Base-by-base conservation (phyloP, 2,888 invertebrate genomes). In the Gandaritis pyraliata region DNA sequence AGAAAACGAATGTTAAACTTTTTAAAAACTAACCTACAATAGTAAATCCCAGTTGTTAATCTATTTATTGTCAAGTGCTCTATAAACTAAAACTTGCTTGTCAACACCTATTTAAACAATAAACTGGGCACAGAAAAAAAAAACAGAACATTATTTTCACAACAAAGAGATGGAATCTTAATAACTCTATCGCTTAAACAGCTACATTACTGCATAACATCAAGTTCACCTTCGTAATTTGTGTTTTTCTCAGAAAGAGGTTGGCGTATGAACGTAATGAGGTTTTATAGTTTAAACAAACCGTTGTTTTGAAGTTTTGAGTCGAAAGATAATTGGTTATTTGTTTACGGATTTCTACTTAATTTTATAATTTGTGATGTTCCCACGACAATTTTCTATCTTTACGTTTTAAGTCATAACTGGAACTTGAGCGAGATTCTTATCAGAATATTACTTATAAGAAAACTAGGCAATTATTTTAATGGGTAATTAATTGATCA, bases 141-240 rank as follows among this genome's bases (percentile, higher is more conserved):
- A 15, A 48, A 33, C 55, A 58, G 50, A 50, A 13, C 33, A 30
- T 57, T 55, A 30, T 64, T 64, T 62, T 66, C 58, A 60, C 46
- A 51, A 61, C 64, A 65, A 61, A 55, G 58, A 81, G 78, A 85
- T 83, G 75, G 67, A 76, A 81, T 79, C 81, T 74, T 61, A 63
- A 68, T 68, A 77, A 77, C 72, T 80, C 72, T 72, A 81, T 77
- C 80, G 74, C 73, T 81, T 78, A 69, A 75, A 79, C 66, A 63
- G 71, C 66, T 67, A 67, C 64, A 65, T 61, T 61, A 68, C 80
- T 80, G 81, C 79, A 71, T 71, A 60, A 75, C 72, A 84, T 81
- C 82, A 80, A 73, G 86, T 83, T 83, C 76, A 80, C 80, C 83
- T 85, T 87, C 79, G 77, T 85, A 86, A 87, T 88, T 86, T 81